Conservation (phyloP, 2,888 invertebrate species). For the Chloroclystis v-ata region DNA sequence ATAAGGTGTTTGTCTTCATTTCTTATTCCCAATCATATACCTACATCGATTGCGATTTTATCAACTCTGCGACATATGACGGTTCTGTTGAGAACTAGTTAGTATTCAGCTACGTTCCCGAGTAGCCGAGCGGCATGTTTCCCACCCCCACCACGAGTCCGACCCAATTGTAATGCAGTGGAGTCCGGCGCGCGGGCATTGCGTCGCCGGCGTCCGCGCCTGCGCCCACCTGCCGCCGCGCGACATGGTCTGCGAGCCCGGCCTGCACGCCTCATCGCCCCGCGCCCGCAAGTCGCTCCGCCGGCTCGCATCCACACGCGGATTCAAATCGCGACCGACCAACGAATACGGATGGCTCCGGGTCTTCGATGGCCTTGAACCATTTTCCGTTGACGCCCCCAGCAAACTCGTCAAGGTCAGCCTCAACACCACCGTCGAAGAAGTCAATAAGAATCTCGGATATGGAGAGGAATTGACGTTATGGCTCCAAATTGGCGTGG, state of each 20-base stretch:
- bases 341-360: conserved; percentile 79
- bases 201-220: conserved; percentile 53
- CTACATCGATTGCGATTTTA: too few species aligned
- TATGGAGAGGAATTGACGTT: conserved; percentile 68
- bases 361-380: conserved; percentile 78
- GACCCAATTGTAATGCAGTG: conserved; percentile 73
- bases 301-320: conserved; percentile 72
- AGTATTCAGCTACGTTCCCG: conserved; percentile 66
- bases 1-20: too few species aligned
- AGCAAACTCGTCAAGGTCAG: conserved; percentile 78
- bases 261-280: conserved; percentile 73
- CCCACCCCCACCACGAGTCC: conserved; percentile 73
- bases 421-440: conserved; percentile 76
- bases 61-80: too few species aligned
- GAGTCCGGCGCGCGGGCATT: conserved; percentile 58
- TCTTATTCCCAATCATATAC: too few species aligned
- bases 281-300: conserved; percentile 67
- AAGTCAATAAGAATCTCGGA: conserved; percentile 69
- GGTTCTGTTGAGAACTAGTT: conserved; percentile 45
- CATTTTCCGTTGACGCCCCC: conserved; percentile 70
- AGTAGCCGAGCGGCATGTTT: conserved; percentile 69
- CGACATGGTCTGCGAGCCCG: conserved; percentile 73
- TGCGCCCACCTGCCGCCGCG: conserved; percentile 58
- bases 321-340: conserved; percentile 55
- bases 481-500: conserved; percentile 79